phyloP scores from a whole-genome alignment of 1,140 invertebrate genomes.

The Solenopsis fugax region DNA sequence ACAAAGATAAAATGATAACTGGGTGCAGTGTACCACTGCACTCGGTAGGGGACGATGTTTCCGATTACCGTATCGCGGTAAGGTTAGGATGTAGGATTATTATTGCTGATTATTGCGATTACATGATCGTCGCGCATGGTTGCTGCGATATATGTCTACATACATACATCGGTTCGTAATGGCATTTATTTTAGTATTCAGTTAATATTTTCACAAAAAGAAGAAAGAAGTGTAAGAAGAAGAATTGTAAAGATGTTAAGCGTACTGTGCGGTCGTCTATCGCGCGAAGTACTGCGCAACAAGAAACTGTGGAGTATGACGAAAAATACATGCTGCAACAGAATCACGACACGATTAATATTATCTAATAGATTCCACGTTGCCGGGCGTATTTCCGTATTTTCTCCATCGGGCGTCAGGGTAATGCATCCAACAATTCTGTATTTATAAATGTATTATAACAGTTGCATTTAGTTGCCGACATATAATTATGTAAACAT shows the following conservation, averaged over 20 bases:
- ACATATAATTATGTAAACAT: neutral
- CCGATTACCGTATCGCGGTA: neutral
- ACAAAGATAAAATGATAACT: too few species aligned
- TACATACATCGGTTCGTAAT: neutral
- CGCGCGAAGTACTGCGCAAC: neutral
- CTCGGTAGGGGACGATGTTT: too few species aligned
- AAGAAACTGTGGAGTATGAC: conserved; percentile 42
- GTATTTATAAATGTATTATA: neutral
- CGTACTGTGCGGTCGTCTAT: conserved; percentile 48
- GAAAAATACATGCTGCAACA: conserved; percentile 16
- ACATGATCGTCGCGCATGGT: neutral
- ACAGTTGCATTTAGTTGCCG: neutral
- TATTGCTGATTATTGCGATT: conserved; percentile 5
- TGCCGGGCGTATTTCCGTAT: conserved; percentile 25
- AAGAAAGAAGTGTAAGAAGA: neutral
- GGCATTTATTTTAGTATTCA: conserved; percentile 40
- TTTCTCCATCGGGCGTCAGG: conserved; percentile 71
- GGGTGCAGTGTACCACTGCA: too few species aligned
- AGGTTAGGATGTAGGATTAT: too few species aligned
- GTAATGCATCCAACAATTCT: conserved; percentile 75
- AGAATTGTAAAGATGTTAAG: conserved; percentile 66
- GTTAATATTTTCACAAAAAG: conserved; percentile 43
- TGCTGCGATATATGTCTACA: neutral
- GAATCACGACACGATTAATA: conserved; percentile 52
- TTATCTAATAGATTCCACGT: conserved; percentile 58